These are phyloP conservation scores for Cataglyphis cursor DNA, from an alignment of 2,888 invertebrate genomes.

Conservation along the genomic window DNA sequence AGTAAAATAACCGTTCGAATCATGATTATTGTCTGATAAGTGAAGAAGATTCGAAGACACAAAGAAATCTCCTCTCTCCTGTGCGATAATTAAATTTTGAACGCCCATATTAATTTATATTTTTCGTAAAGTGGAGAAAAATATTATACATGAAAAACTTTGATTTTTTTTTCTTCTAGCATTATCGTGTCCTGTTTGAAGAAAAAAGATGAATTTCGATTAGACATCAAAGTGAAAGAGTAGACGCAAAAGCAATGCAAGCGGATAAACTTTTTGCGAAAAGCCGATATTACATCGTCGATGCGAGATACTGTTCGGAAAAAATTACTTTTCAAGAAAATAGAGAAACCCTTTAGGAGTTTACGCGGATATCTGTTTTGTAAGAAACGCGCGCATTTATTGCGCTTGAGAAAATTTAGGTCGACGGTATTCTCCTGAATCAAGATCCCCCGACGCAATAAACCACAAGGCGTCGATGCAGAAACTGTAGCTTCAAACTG, in stretches of 20 bases:
- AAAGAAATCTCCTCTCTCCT: neutral
- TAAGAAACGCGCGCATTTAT: constrained; percentile 22
- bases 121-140: neutral
- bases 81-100: neutral
- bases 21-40: constrained; percentile 14
- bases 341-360: neutral
- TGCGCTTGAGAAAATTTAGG: constrained; percentile 64
- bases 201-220: neutral
- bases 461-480: constrained; percentile 60
- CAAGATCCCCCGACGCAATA: constrained; percentile 36
- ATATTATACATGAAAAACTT: neutral
- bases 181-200: neutral
- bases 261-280: neutral
- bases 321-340: constrained; percentile 23
- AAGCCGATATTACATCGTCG: constrained; percentile 12
- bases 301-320: neutral
- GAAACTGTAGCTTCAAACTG: constrained; percentile 33
- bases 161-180: neutral
- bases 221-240: neutral
- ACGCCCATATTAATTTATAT: too few species aligned
- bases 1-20: constrained; percentile 19
- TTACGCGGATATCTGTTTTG: constrained; percentile 17
- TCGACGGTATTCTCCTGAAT: constrained; percentile 51
- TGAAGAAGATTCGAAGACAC: neutral
- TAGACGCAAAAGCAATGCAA: too few species aligned